Evolutionary conservation across 2,797 vertebrate genomes (phyloP).

Genomic region (Aldrovandia affinis): DNA sequence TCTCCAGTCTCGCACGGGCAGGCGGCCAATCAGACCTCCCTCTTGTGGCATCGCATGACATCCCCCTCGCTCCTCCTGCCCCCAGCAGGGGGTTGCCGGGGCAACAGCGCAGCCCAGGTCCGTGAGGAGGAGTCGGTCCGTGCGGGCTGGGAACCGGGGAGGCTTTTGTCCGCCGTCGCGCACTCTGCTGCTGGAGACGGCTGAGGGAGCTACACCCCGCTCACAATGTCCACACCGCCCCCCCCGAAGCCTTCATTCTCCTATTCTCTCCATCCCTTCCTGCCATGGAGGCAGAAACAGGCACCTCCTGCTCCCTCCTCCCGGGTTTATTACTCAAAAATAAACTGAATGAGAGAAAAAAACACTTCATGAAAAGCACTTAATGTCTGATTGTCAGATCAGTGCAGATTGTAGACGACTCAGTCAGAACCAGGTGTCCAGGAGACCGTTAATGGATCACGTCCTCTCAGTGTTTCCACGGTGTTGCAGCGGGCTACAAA

Average conservation of each 20-base stretch:
- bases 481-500: too few relatives aligned
- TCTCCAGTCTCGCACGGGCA: conserved; percentile 30
- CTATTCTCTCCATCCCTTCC: not conserved
- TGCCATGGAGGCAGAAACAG: not conserved
- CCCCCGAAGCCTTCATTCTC: not conserved
- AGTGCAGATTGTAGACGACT: not conserved
- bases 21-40: conserved; percentile 36
- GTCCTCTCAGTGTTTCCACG: not conserved
- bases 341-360: too few relatives aligned
- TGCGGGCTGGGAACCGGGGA: conserved; percentile 3
- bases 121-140: conserved; percentile 37
- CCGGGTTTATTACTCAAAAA: too few relatives aligned
- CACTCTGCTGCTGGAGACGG: conserved; percentile 26
- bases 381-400: not conserved
- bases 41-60: conserved; percentile 55
- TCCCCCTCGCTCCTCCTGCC: conserved; percentile 33
- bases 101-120: conserved; percentile 39
- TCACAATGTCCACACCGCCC: not conserved
- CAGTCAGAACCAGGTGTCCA: not conserved
- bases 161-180: conserved; percentile 36
- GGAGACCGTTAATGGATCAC: not conserved
- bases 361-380: too few relatives aligned
- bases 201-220: not conserved
- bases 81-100: conserved; percentile 40
- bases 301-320: not conserved